phyloP scores from a whole-genome alignment of 2,888 invertebrate species.

The Argynnis bischoffii region DNA sequence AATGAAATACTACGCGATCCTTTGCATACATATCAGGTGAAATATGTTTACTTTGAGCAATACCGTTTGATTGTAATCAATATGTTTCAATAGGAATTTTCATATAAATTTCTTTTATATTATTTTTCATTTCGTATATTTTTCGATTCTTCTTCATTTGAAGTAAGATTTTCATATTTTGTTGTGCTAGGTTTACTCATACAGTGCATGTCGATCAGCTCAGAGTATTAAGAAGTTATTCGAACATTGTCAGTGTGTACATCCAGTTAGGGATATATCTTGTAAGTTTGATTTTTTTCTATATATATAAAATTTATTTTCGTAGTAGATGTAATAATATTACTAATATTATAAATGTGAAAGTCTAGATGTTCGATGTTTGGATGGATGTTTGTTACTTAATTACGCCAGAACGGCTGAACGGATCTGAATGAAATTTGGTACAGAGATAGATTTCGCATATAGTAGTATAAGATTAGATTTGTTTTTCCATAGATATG shows the following conservation, averaged over 20 bases:
- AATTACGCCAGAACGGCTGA: no score
- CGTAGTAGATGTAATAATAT: no score
- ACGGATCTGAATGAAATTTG: no score
- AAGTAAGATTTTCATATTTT: not conserved
- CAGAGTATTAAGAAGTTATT: conserved; percentile 56
- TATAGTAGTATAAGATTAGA: not conserved
- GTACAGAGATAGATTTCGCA: no score
- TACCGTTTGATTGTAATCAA: no score
- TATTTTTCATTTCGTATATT: not conserved
- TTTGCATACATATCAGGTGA: conserved; percentile 59
- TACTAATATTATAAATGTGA: no score
- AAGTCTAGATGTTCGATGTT: no score
- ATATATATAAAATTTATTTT: not conserved
- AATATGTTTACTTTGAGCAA: not conserved
- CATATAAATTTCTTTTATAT: not conserved
- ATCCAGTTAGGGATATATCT: conserved; percentile 62
- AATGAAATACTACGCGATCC: conserved; percentile 69
- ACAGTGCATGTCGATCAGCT: conserved; percentile 69
- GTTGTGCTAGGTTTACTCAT: conserved; percentile 62
- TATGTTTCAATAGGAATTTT: no score
- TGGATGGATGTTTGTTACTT: no score
- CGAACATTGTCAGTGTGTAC: conserved; percentile 68
- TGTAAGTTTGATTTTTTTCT: conserved; percentile 55
- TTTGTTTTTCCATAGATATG: not conserved
- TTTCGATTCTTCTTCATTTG: conserved; percentile 26